Evolutionary conservation across 2,888 invertebrate species (phyloP), one percentile per base, ranked within the genome.

Genomic region (Megastigmus dorsalis): DNA sequence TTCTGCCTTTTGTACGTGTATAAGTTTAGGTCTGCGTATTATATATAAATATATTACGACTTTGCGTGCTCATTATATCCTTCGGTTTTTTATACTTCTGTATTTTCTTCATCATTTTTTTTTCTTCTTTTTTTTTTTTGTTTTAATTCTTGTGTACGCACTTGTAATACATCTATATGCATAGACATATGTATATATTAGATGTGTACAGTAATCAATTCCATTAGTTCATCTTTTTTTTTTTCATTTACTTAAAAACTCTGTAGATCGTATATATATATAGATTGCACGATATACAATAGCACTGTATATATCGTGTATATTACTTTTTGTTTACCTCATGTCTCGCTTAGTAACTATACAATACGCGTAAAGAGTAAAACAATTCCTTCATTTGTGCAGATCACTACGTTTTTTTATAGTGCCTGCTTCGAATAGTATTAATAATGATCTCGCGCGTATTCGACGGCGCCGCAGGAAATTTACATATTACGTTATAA

Each of bases 191-290:
- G 60, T 45, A n/a, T 63, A 52, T 52, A 52, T 55, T 33, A 67
- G 66, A 70, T 67, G 75, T 75, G 70, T 75, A 75, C 62, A 75
- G 28, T 75, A 62, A 71, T 75, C 75, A 75, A 75, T 75, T 75
- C 71, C 75, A 70, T 71, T 75, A 71, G 71, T 71, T 71, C 45
- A 68, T 74, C 3, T 54, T 50, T 60, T 60, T n/a, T n/a, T 59
- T 30, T 4, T n/a, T 18, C 41, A 30, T 57, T 55, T 57, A 36
- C 54, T 70, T 75, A 62, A 66, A 69, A 65, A 62, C 45, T 62
- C 45, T 52, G 38, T 43, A 36, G 43, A 18, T 55, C 36, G 50
- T 48, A 60, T 48, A 13, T 41, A 41, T 69, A 69, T 38, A 41
- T 55, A 52, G 18, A 30, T 20, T 50, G 43, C 54, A 52, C 70